Evolutionary conservation across 2,113 vertebrate species (phyloP), one percentile per base, ranked within the genome.

Genomic region (Oreochromis spilurus): DNA sequence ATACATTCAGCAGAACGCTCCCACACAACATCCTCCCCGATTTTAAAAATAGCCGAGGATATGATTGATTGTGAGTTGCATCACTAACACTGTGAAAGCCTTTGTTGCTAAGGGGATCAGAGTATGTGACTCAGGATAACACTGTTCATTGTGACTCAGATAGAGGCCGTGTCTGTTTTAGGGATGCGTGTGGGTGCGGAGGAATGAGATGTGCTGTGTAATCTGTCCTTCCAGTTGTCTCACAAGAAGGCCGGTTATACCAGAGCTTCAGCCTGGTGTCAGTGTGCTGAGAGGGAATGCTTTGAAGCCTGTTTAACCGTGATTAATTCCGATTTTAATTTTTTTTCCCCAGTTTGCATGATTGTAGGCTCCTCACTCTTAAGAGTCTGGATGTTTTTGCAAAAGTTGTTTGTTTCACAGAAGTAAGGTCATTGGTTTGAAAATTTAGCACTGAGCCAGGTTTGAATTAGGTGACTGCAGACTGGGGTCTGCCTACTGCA

Each of bases 11-110:
- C 84, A 55, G 52, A 80, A 55, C 45, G 62, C 65, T 60, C 86
- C 87, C 72, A 87, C 92, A 48, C 43, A 65, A 12, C 70, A 45
- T 82, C 88, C 80, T 67, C 78, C 29, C 5, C 3, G 4, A 10
- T 19, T 88, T 89, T 90, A 94, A 91, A 94, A 93, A 93, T 94
- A 91, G 88, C 83, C 2, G 26, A 77, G 89, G 81, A 86, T 83
- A 19, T 79, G 81, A 93, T 92, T 93, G 94, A 94, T 93, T 93
- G 58, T 14, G 62, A 54, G 79, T 92, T 94, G 84, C 89, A 89
- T 93, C 92, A 89, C 48, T 45, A 54, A 31, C 81, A 48, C 52
- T n/a, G 54, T 67, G 52, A 82, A 79, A 89, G 80, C 60, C 81
- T 84, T 90, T 79, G 90, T 86, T 91, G 89, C 81, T 29, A 17